These are phyloP conservation scores for Agapostemon virescens DNA, from an alignment of 2,888 invertebrate genomes.

Conservation along the genomic window DNA sequence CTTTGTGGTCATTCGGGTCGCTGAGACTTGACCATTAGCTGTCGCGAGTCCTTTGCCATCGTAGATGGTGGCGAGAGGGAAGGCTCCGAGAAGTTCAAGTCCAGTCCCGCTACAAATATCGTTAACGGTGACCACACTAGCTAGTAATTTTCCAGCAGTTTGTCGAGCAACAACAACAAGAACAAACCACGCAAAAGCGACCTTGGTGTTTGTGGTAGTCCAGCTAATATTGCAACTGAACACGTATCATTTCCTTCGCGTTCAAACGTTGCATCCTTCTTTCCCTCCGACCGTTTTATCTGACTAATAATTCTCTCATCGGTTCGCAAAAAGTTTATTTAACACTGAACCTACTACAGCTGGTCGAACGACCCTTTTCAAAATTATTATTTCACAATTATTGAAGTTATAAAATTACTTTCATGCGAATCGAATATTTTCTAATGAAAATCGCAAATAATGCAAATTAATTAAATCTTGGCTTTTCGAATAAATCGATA, in stretches of 20 bases:
- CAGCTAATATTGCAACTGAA: constrained; percentile 63
- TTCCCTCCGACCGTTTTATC: neutral
- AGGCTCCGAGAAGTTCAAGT: constrained; percentile 69
- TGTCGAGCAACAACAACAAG: constrained; percentile 75
- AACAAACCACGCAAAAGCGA: constrained; percentile 67
- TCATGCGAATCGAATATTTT: too few species aligned
- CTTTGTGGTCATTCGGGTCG: constrained; percentile 76
- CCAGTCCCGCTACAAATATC: constrained; percentile 76
- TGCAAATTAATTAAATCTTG: too few species aligned
- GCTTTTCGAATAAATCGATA: too few species aligned
- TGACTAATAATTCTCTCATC: neutral
- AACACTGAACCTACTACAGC: too few species aligned
- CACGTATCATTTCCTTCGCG: constrained; percentile 37
- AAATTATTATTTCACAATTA: too few species aligned
- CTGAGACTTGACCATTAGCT: constrained; percentile 78
- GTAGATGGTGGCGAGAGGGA: constrained; percentile 48
- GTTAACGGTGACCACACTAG: constrained; percentile 72
- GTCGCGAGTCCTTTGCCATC: constrained; percentile 66
- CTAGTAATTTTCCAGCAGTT: constrained; percentile 78
- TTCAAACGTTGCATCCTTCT: neutral
- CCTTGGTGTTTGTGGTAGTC: constrained; percentile 62
- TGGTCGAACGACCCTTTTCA: too few species aligned
- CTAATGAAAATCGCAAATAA: too few species aligned
- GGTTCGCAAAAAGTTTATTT: neutral
- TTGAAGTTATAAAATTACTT: too few species aligned